Evolutionary conservation across 2,888 invertebrate genomes (phyloP), one percentile per base, ranked within the genome.

Genomic region (Heteromurus nitidus): DNA sequence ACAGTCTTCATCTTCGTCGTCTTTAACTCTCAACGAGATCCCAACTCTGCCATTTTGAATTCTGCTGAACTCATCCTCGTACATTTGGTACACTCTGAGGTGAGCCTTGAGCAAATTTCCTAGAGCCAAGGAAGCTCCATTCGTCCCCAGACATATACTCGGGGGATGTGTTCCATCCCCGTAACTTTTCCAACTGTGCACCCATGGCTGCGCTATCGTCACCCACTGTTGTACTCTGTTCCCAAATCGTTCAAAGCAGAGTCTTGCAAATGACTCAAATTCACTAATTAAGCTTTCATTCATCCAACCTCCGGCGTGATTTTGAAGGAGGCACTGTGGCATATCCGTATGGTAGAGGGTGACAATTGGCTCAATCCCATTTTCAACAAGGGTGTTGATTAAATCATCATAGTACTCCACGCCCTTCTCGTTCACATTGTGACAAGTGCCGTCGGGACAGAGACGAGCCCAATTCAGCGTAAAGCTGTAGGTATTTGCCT

Each of bases 91-190:
- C 1, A 91, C 92, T 74, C 90, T 90, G 0, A 92, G 93, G 88
- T 94, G 94, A 0, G 93, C 92, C 76, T 92, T 89, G 20, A 94
- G 88, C 70, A 92, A 89, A 87, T 93, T 92, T 24, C 90, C 90
- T 3, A 90, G 91, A 5, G 90, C 86, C 36, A 90, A 91, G 1
- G 69, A 68, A 3, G 67, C 60, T 67, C 91, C 92, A 0, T 91
- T 92, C n/a, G 91, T 87, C 5, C 92, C 93, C 0, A 70, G 31
- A 0, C 53, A 55, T 20, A 79, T 31, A 20, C 44, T 64, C 0
- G 92, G 90, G 77, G 91, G 91, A 22, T 79, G 80, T 42, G 55
- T 20, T 11, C 80, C 83, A 50, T 30, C 26, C 20, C 70, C 65
- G 24, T 74, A 77, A 30, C 62, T 50, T 22, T 64, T 73, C 28